These are phyloP conservation scores for Graptemys geographica DNA, from an alignment of 2,797 vertebrate genomes.

Conservation along the genomic window DNA sequence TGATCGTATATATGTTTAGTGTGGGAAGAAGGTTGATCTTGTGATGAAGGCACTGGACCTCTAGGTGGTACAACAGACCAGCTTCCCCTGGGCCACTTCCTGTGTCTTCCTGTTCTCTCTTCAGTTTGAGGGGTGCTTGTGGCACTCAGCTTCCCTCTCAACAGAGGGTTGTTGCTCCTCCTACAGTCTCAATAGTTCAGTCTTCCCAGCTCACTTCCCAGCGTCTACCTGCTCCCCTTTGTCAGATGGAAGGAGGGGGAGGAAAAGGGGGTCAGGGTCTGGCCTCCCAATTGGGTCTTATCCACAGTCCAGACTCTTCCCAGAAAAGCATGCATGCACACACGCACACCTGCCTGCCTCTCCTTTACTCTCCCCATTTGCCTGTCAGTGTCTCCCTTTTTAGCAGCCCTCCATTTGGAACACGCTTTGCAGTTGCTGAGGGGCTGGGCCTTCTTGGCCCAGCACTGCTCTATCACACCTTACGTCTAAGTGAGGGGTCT, in stretches of 20 bases:
- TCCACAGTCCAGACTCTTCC: not conserved
- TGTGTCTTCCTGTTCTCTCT: not conserved
- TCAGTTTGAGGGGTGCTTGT: not conserved
- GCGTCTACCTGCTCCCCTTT: too few species aligned
- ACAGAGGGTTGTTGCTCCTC: too few species aligned
- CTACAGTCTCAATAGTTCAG: too few species aligned
- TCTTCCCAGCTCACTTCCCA: too few species aligned
- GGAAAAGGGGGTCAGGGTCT: too few species aligned
- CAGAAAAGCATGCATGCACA: too few species aligned
- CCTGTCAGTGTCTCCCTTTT: not conserved
- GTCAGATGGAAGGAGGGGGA: too few species aligned
- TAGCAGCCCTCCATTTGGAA: not conserved
- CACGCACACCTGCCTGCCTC: rapidly evolving
- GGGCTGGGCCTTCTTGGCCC: not conserved
- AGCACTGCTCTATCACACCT: not conserved
- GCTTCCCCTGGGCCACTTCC: not conserved
- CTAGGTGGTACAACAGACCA: not conserved
- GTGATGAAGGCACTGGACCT: not conserved
- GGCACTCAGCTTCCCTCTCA: too few species aligned
- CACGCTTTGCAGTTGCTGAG: not conserved
- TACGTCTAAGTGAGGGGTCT: not conserved
- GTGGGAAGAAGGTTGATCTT: not conserved
- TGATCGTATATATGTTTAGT: not conserved
- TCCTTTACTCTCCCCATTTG: not conserved
- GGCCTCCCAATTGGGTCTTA: too few species aligned